These are phyloP conservation scores for Aphelinus certus DNA, from an alignment of 1,140 invertebrate genomes.

Conservation along the genomic window DNA sequence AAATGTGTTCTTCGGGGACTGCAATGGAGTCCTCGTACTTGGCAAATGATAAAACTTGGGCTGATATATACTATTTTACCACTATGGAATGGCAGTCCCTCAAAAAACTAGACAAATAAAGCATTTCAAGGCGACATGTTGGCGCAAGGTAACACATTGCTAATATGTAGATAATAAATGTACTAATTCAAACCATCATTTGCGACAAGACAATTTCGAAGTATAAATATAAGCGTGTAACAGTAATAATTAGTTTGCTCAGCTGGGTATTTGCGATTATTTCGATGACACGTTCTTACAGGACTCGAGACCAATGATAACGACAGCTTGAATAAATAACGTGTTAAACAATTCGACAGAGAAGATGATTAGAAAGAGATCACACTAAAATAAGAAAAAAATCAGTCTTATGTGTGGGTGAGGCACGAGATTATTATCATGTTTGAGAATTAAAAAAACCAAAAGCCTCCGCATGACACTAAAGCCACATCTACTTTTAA, in stretches of 20 bases:
- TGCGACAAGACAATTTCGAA: slow-evolving; percentile 35
- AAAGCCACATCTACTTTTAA: slow-evolving; percentile 34
- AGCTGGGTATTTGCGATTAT: slow-evolving; percentile 33
- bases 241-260: slow-evolving; percentile 42
- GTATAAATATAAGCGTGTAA: slow-evolving; percentile 39
- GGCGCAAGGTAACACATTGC: slow-evolving; percentile 37
- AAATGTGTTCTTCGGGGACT: slow-evolving; percentile 20
- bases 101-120: slow-evolving; percentile 37
- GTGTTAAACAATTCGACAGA: slow-evolving; percentile 36
- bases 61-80: no score
- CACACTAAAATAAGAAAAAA: slow-evolving; percentile 38
- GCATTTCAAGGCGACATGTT: slow-evolving; percentile 40
- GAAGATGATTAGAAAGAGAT: slow-evolving; percentile 36
- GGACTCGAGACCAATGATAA: slow-evolving; percentile 30
- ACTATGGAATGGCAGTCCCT: not conserved
- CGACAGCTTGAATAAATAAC: slow-evolving; percentile 18
- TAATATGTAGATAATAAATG: slow-evolving; percentile 19
- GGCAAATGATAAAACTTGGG: no score
- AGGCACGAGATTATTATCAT: slow-evolving; percentile 19
- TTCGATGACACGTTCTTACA: slow-evolving; percentile 31
- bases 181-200: slow-evolving; percentile 38
- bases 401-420: slow-evolving; percentile 30
- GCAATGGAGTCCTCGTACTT: not conserved
- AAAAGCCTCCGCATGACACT: slow-evolving; percentile 27
- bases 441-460: slow-evolving; percentile 17